Evolutionary conservation across 2,797 vertebrate genomes (phyloP), one percentile per base, ranked within the genome.

Genomic region (Cottoperca gobio): DNA sequence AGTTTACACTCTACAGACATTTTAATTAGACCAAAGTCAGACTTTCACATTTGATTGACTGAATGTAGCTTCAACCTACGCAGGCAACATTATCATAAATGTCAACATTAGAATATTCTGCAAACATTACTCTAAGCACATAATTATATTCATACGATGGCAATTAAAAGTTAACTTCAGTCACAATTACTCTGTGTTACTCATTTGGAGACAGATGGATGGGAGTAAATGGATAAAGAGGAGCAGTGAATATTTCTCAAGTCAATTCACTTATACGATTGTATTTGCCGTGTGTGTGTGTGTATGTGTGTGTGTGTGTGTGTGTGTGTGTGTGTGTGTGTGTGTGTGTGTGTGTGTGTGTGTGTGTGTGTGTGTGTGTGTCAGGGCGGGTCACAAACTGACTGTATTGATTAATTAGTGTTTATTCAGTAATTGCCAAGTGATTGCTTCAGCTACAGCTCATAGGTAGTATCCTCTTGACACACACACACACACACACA

Each of bases 391-490:
- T 67, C 72, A 54, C 70, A 63, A n/a, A 43, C 70, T 63, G 68
- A 59, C 70, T 80, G 13, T 71, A 78, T 75, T 81, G 77, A 91
- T 92, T 91, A 90, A 92, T 94, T 92, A 92, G 85, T 89, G 90
- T 92, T 92, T 90, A 92, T 90, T 91, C 87, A 82, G 88, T 89
- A 91, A 92, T 90, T 88, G 69, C 77, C 69, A 71, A 73, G 91
- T 91, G 90, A 91, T 89, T 79, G 86, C 86, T 88, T 85, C 87
- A 79, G 62, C 75, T 80, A 46, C 70, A 42, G 77, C 80, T 57
- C 77, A 61, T n/a, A 65, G 33, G 54, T 46, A 42, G n/a, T n/a
- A 61, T 53, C n/a, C 46, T 54, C 69, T 23, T 49, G n/a, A 65
- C 43, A 49, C 57, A 37, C 24, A 67, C 55, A 66, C 28, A 49